These are phyloP conservation scores for Brachypalpus laphriformis DNA, from an alignment of 2,888 invertebrate species.

Conservation along the genomic window DNA sequence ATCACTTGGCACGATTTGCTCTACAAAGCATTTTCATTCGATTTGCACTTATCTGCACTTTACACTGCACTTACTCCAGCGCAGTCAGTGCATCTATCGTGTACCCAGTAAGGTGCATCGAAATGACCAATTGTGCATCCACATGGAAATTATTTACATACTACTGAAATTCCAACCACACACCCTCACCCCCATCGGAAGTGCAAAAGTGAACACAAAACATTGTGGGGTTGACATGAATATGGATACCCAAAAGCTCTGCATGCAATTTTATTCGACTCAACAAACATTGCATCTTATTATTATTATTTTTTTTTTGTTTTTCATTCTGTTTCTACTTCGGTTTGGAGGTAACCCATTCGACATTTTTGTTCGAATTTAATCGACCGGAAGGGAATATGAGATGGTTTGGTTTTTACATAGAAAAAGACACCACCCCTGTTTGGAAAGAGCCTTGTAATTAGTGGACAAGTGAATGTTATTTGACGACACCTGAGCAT, in stretches of 20 bases:
- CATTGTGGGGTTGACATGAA: slow-evolving; percentile 9
- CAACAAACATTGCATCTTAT: slow-evolving; percentile 1
- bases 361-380: background rate
- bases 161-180: slow-evolving; percentile 51
- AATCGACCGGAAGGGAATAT: background rate
- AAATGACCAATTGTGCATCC: slow-evolving; percentile 78
- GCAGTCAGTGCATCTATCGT: slow-evolving; percentile 65
- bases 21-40: slow-evolving; percentile 69
- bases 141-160: slow-evolving; percentile 82
- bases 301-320: background rate
- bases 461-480: background rate
- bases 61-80: slow-evolving; percentile 82
- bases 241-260: background rate
- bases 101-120: slow-evolving; percentile 46
- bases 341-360: too few relatives aligned
- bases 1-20: slow-evolving; percentile 68
- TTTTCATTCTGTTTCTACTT: too few relatives aligned
- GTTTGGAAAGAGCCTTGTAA: background rate
- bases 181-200: slow-evolving; percentile 8
- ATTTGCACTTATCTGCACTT: slow-evolving; percentile 81
- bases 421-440: background rate
- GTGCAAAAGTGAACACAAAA: slow-evolving; percentile 24
- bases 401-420: background rate
- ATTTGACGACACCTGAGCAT: background rate
- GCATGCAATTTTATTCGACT: slow-evolving; percentile 1